phyloP scores from a whole-genome alignment of 2,888 invertebrate genomes.

The Heliothis peltigera region DNA sequence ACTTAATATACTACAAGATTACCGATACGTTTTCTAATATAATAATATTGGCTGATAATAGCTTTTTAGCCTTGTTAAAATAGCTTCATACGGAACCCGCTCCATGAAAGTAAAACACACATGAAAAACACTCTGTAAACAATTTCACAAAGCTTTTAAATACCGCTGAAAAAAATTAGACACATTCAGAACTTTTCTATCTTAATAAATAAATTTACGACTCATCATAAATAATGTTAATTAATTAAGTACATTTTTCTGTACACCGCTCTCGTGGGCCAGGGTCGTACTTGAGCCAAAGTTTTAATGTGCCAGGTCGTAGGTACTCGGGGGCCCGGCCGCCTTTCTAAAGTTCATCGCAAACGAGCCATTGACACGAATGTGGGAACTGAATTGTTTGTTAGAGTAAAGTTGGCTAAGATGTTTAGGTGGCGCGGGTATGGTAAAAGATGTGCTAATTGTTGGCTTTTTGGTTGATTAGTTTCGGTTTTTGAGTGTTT shows the following conservation, averaged over 20 bases:
- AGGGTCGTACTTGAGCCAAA: conserved; percentile 77
- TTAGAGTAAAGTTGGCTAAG: conserved; percentile 56
- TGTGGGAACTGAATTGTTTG: conserved; percentile 63
- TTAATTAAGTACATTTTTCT: conserved; percentile 77
- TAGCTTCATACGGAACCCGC: no score
- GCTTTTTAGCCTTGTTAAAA: no score
- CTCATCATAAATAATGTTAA: conserved; percentile 63
- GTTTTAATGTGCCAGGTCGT: conserved; percentile 80
- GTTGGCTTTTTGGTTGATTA: conserved; percentile 35
- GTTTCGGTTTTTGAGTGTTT: conserved; percentile 32
- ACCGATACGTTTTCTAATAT: no score
- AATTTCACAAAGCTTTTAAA: conserved; percentile 45
- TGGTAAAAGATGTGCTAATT: conserved; percentile 63
- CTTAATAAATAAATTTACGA: conserved; percentile 65
- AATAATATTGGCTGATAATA: no score
- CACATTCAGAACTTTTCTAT: conserved; percentile 54
- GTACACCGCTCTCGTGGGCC: conserved; percentile 77
- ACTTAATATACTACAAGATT: no score
- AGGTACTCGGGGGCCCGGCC: conserved; percentile 54
- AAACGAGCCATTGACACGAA: conserved; percentile 67
- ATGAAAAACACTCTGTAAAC: conserved; percentile 31
- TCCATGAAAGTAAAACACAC: not conserved
- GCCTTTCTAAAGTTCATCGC: conserved; percentile 64
- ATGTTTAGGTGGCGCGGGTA: conserved; percentile 56
- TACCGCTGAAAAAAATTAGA: conserved; percentile 46